Percentiles rank a stretch among this genome's conserved stretches.
Conservation (phyloP, 35 echinoderm and acorn worm species). For the Apostichopus californicus region DNA sequence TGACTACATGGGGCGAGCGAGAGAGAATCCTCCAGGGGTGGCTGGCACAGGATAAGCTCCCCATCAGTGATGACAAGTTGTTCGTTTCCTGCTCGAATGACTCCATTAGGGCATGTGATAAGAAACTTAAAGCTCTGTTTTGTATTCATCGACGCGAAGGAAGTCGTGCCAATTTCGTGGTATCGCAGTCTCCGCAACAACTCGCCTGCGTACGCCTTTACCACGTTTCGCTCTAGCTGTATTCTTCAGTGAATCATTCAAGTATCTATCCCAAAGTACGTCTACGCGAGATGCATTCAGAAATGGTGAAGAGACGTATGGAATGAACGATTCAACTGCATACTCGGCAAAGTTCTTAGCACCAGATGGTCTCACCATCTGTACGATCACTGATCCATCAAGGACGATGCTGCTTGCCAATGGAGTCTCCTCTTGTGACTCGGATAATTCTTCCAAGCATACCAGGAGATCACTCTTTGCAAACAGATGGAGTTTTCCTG, state of each 20-base stretch:
- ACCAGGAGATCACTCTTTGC: not conserved
- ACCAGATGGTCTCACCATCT: not conserved
- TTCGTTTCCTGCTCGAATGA: not conserved
- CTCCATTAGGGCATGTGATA: not conserved
- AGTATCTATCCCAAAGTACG: not conserved
- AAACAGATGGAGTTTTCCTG: not conserved
- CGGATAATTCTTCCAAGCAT: not conserved
- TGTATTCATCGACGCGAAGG: slow-evolving; percentile 61
- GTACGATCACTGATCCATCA: slow-evolving; percentile 30
- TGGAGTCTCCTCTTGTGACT: not conserved
- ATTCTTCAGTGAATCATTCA: not conserved
- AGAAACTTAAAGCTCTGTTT: slow-evolving; percentile 40
- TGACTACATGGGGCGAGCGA: not conserved
- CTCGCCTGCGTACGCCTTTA: slow-evolving; percentile 35
- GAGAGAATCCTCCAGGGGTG: not conserved
- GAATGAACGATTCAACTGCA: not conserved
- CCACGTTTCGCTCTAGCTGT: slow-evolving; percentile 61
- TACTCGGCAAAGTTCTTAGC: not conserved
- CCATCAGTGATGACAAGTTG: not conserved
- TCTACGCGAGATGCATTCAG: not conserved
- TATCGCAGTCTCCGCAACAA: slow-evolving; percentile 18
- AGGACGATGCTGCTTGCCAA: slow-evolving; percentile 1
- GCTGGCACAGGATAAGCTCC: not conserved
- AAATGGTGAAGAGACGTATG: not conserved
- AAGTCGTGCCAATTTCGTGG: slow-evolving; percentile 48